A percentile compares a stretch with the other conserved stretches of the same genome.
Evolutionary conservation across 2,797 vertebrate species (phyloP).

Genomic region (Sebastolobus altivelis): DNA sequence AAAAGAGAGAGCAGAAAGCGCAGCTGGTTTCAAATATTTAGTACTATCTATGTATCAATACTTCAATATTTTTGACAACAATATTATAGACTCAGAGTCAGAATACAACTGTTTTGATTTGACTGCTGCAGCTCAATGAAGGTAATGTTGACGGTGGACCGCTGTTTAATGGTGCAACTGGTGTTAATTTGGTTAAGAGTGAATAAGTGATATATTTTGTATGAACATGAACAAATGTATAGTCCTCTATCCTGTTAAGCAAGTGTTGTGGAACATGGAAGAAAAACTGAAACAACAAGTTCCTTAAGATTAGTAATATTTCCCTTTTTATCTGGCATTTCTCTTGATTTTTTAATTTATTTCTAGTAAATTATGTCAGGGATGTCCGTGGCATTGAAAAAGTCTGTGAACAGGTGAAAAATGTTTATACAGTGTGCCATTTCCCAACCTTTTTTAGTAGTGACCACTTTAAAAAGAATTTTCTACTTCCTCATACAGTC

Average conservation of each 20-base stretch:
- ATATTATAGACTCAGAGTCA: not conserved
- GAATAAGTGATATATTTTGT: not conserved
- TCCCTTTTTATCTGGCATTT: not conserved
- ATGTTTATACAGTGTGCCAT: not conserved
- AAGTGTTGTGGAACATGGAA: not conserved
- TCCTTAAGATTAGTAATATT: not conserved
- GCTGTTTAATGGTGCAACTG: not conserved
- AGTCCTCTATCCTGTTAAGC: not conserved
- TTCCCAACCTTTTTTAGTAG: not conserved
- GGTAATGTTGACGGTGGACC: not conserved
- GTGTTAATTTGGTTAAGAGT: not conserved
- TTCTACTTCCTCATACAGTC: not conserved
- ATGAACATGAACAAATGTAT: not conserved
- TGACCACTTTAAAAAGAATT: not conserved
- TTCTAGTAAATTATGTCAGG: not conserved
- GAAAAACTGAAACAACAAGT: not conserved
- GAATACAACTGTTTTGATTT: not conserved
- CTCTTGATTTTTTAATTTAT: not conserved
- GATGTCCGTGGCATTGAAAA: not conserved
- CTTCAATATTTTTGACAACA: too few species aligned
- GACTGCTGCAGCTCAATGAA: not conserved
- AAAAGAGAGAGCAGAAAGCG: too few species aligned
- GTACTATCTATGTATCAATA: too few species aligned
- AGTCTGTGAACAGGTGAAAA: not conserved
- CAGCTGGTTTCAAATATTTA: too few species aligned